Base-by-base conservation (phyloP, 2,797 vertebrate genomes). In the Enteromius thamalakanensis region DNA sequence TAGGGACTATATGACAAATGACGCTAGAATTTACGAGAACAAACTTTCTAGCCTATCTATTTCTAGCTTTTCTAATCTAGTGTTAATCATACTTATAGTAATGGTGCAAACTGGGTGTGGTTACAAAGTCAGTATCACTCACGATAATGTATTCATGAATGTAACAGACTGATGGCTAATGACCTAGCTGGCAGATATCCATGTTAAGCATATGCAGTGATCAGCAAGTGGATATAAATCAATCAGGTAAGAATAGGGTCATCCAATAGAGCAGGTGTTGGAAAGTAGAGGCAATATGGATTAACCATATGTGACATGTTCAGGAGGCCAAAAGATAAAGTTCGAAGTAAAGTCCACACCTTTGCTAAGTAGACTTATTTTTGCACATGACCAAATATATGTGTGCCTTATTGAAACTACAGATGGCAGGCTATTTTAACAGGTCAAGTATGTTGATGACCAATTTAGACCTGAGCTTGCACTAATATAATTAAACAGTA, bases 181-280 rank as follows among this genome's bases (percentile, higher is more conserved):
- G 91, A 89, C 86, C 89, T 83, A 85, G 83, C 86, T 91, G 89
- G 87, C 87, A 91, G 87, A 83, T 87, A 84, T 72, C 65, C 81
- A 45, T 77, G 84, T 58, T 47, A 85, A 90, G 89, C 86, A 90
- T 90, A 90, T 88, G 86, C 85, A 91, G 88, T 60, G 83, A 29
- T 67, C 26, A 74, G 58, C 84, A 82, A 86, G 77, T 74, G 85
- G 85, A 89, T 88, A 81, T 89, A 83, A 89, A 86, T 90, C 86
- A 45, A 82, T 85, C 87, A 77, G 55, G 76, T 79, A 78, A 90
- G 90, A 89, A 91, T 49, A 81, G 82, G 70, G 86, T 83, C 87
- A 21, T 49, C 29, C 72, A 83, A 17, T 60, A 77, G 70, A 77
- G 70, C 81, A 60, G 40, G 69, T n/a, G 9, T n/a, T 65, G 51